These are phyloP conservation scores for Orthonyx spaldingii DNA, from an alignment of 2,113 vertebrate genomes.

Conservation along the genomic window DNA sequence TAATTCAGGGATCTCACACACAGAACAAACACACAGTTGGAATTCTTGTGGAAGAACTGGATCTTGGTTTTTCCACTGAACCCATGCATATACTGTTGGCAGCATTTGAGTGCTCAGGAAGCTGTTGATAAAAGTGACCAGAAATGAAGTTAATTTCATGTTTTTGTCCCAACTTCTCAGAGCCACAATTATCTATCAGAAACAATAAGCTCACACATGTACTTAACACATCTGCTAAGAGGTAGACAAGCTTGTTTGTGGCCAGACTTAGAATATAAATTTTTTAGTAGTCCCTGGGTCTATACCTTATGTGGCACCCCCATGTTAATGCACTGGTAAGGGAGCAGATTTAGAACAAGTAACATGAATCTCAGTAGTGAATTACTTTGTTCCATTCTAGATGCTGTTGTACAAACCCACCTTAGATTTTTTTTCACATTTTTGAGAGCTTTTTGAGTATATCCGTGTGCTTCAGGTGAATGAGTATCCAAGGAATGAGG, in stretches of 20 bases:
- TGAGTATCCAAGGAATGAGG: background rate
- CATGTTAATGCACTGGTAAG: background rate
- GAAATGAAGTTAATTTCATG: background rate
- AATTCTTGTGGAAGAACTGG: background rate
- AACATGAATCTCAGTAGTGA: background rate
- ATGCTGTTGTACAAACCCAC: background rate
- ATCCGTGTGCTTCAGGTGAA: background rate
- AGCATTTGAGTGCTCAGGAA: background rate
- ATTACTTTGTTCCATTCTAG: background rate
- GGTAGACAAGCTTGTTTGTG: background rate
- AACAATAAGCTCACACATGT: background rate
- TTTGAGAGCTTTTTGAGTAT: background rate
- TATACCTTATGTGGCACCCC: background rate
- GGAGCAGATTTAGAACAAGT: background rate
- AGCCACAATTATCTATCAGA: background rate
- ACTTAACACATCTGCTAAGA: background rate
- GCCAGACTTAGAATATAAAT: background rate
- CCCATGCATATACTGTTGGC: accelerated
- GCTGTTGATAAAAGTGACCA: background rate
- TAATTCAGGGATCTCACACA: background rate
- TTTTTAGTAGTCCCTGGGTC: background rate
- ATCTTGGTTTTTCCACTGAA: background rate
- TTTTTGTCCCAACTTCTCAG: background rate
- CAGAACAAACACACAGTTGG: background rate
- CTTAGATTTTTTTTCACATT: accelerated